Evolutionary conservation across 1,140 invertebrate species (phyloP).

Genomic region (Lordiphosa stackelbergi): DNA sequence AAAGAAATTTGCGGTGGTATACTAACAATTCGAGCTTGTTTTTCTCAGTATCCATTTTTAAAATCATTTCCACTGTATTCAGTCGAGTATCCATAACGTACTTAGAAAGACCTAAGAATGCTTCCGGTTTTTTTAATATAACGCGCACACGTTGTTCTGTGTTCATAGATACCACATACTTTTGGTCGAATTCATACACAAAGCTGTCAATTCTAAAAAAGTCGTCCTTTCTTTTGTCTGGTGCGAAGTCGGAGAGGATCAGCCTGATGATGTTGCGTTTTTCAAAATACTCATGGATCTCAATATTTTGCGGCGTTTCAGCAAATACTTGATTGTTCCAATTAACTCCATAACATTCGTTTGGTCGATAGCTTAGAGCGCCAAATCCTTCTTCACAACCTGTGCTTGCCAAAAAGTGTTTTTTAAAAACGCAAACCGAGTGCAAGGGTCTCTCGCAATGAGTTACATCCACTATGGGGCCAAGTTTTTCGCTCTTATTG

Average conservation of each 20-base stretch:
- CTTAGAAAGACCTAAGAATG: constrained; percentile 17
- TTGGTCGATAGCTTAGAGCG: constrained; percentile 43
- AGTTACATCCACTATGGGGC: constrained; percentile 5
- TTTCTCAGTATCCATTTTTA: constrained; percentile 36
- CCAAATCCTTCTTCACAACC: constrained; percentile 55
- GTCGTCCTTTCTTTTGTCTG: constrained; percentile 1
- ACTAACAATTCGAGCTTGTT: constrained; percentile 51
- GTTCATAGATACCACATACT: constrained; percentile 30
- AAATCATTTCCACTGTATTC: constrained; percentile 41
- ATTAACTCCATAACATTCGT: constrained; percentile 44
- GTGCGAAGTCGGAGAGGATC: constrained; percentile 8
- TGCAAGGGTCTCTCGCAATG: constrained; percentile 36
- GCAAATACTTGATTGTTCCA: constrained; percentile 1
- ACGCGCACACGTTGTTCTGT: constrained; percentile 17
- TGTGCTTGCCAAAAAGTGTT: constrained; percentile 31
- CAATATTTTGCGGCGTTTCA: not conserved
- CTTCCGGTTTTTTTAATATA: not conserved
- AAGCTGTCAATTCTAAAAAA: constrained; percentile 27
- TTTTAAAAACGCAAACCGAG: constrained; percentile 55
- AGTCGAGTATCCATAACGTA: not conserved
- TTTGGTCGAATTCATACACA: constrained; percentile 1
- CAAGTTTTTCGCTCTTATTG: not conserved
- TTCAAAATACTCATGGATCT: constrained; percentile 29
- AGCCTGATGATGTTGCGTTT: constrained; percentile 28
- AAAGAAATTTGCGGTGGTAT: constrained; percentile 62